These are phyloP conservation scores for Hermatobates lingyangjiaoensis DNA, from an alignment of 1,140 invertebrate species.

Conservation along the genomic window DNA sequence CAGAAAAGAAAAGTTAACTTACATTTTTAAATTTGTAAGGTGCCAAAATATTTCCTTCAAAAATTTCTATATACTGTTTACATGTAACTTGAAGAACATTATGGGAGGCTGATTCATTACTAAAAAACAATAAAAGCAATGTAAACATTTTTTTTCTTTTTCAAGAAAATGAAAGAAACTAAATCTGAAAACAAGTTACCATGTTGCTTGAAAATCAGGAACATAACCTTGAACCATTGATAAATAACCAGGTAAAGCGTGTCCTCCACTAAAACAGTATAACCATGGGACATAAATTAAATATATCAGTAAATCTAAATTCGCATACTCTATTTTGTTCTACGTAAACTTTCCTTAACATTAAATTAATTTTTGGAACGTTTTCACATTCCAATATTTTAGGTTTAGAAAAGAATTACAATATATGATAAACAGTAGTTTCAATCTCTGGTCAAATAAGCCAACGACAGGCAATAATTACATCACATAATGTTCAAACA, in stretches of 20 bases:
- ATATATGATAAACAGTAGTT: too few relatives aligned
- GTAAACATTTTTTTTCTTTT: neutral
- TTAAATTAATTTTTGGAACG: too few relatives aligned
- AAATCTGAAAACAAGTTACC: neutral
- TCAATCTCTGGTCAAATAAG: too few relatives aligned
- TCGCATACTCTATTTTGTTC: too few relatives aligned
- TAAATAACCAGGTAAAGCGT: neutral
- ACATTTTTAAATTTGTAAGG: slow-evolving; percentile 57
- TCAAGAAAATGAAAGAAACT: neutral
- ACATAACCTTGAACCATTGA: neutral
- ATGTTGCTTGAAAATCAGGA: neutral
- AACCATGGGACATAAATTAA: neutral
- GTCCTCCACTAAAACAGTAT: neutral
- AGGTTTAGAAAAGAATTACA: too few relatives aligned
- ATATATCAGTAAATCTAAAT: too few relatives aligned
- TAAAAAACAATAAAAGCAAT: slow-evolving; percentile 1
- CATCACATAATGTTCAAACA: too few relatives aligned
- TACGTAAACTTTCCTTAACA: too few relatives aligned
- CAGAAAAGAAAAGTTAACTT: slow-evolving; percentile 19
- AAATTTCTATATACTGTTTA: slow-evolving; percentile 51
- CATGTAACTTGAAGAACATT: slow-evolving; percentile 34
- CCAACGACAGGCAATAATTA: too few relatives aligned
- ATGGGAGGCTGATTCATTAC: slow-evolving; percentile 17
- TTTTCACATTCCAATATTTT: too few relatives aligned
- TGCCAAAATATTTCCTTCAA: slow-evolving; percentile 58